These are phyloP conservation scores for Dryocosmus kuriphilus DNA, from an alignment of 2,888 invertebrate species.

Conservation along the genomic window DNA sequence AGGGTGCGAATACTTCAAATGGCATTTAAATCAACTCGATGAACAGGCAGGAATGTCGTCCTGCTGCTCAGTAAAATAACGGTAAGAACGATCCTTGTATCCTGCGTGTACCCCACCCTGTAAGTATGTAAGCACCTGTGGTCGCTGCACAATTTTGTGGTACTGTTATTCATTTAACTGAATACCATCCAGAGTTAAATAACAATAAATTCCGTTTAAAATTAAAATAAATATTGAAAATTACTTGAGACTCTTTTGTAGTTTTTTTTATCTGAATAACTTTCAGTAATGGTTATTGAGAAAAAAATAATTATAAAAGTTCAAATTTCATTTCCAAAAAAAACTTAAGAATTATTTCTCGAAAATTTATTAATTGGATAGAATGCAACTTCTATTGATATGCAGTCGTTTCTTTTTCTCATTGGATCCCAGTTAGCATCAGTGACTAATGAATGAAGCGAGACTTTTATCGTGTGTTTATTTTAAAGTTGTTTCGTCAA, in stretches of 20 bases:
- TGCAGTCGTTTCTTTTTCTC: not conserved
- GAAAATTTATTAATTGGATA: not conserved
- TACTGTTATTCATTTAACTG: slow-evolving; percentile 35
- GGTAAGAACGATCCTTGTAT: slow-evolving; percentile 57
- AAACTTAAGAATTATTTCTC: not conserved
- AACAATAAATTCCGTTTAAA: not conserved
- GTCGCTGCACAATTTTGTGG: slow-evolving; percentile 34
- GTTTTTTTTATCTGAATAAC: not conserved
- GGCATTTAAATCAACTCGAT: slow-evolving; percentile 57
- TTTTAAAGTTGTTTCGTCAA: slow-evolving; percentile 31
- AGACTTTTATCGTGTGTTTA: slow-evolving; percentile 12
- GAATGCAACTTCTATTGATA: not conserved
- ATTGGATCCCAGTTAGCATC: slow-evolving; percentile 1
- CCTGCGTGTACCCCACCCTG: slow-evolving; percentile 47
- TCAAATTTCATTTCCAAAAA: not conserved
- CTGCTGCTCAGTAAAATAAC: slow-evolving; percentile 58
- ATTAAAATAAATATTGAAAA: not conserved
- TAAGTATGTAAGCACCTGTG: slow-evolving; percentile 13
- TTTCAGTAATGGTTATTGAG: not conserved
- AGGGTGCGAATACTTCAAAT: slow-evolving; percentile 35
- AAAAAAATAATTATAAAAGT: not conserved
- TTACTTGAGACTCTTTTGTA: not conserved
- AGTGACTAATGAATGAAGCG: slow-evolving; percentile 18
- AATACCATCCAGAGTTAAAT: slow-evolving; percentile 3
- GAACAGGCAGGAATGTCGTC: slow-evolving; percentile 55